phyloP scores from a whole-genome alignment of 2,888 invertebrate species.

The Leptinotarsa peninsularis region DNA sequence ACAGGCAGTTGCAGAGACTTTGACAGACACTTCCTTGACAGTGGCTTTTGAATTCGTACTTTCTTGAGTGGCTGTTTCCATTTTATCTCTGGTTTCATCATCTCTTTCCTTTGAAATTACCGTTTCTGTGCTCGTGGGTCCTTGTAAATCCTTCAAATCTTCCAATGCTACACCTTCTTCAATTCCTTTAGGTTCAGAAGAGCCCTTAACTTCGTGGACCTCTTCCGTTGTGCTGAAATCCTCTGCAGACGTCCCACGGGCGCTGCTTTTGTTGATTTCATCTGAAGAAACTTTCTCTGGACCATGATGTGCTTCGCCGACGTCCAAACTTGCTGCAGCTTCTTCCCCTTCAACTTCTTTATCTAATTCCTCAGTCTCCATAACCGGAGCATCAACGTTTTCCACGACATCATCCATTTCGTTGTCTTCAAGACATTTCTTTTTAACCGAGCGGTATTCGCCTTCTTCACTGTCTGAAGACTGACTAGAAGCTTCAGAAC shows the following conservation, averaged over 20 bases:
- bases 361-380: background rate
- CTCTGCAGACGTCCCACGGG: too few species aligned
- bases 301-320: background rate
- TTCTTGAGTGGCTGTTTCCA: background rate
- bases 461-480: conserved; percentile 3
- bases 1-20: background rate
- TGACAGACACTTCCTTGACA: background rate
- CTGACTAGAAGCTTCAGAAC: background rate
- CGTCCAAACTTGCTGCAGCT: background rate
- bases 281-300: background rate
- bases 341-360: background rate
- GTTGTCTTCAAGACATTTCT: background rate
- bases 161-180: background rate
- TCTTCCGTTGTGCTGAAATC: too few species aligned
- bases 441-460: background rate
- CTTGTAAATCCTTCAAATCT: background rate
- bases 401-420: background rate
- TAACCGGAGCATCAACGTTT: background rate
- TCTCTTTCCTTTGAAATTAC: background rate
- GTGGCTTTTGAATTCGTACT: background rate
- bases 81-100: background rate
- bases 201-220: too few species aligned
- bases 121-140: background rate
- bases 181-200: background rate
- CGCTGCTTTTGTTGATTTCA: background rate